phyloP scores from a whole-genome alignment of 1,140 invertebrate genomes.

The Phortica variegata region DNA sequence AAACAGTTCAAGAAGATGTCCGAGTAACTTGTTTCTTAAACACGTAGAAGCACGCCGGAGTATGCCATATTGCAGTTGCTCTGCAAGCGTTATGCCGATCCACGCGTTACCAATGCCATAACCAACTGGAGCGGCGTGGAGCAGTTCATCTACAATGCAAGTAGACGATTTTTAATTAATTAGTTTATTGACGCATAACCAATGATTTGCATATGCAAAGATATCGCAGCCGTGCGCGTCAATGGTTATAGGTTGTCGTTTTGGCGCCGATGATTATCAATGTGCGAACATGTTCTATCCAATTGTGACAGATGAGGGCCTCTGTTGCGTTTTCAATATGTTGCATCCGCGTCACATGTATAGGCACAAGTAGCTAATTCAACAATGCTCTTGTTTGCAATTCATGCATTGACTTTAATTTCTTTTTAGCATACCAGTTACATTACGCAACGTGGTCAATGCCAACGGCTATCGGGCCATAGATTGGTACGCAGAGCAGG shows the following conservation, averaged over 20 bases:
- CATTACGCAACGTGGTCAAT: conserved; percentile 21
- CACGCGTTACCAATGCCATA: neutral
- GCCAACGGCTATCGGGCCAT: conserved; percentile 47
- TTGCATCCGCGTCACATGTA: conserved; percentile 69
- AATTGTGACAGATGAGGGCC: conserved; percentile 76
- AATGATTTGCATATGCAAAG: conserved; percentile 9
- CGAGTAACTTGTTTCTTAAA: conserved; percentile 63
- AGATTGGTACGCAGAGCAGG: conserved; percentile 73
- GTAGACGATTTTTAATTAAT: conserved; percentile 2
- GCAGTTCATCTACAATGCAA: conserved; percentile 40
- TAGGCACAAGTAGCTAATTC: conserved; percentile 32
- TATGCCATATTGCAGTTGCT: conserved; percentile 60
- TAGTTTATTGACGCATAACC: neutral
- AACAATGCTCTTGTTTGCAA: neutral
- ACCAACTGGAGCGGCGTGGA: conserved; percentile 32
- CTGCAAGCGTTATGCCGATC: conserved; percentile 59
- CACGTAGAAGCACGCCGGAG: conserved; percentile 14
- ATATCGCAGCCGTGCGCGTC: conserved; percentile 68
- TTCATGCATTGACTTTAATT: neutral
- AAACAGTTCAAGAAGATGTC: neutral
- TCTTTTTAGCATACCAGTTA: conserved; percentile 15
- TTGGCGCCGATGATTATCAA: conserved; percentile 63
- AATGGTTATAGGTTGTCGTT: conserved; percentile 68
- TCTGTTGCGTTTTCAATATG: conserved; percentile 80
- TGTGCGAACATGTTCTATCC: conserved; percentile 73